A percentile compares a stretch with the other conserved stretches of the same genome.
phyloP scores from a whole-genome alignment of 2,797 vertebrate genomes.

The Octomys mimax region DNA sequence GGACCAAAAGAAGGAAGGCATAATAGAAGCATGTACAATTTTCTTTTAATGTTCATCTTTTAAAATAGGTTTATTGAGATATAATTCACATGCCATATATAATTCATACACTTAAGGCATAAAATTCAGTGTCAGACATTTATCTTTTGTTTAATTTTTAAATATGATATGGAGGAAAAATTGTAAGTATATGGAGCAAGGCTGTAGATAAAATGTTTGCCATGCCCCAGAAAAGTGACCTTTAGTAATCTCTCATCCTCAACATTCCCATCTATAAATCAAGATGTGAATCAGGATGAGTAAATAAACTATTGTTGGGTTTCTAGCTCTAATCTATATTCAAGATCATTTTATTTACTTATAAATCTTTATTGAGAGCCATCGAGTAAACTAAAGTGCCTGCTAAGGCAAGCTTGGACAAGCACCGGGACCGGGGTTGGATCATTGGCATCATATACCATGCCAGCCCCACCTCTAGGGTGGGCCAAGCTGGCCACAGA shows the following conservation, averaged over 20 bases:
- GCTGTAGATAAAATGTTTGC: not conserved
- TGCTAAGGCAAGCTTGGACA: no score
- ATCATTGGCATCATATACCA: no score
- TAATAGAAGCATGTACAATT: constrained; percentile 40
- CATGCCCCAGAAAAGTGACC: not conserved
- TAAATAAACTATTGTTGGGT: not conserved
- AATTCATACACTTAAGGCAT: not conserved
- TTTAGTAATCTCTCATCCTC: not conserved
- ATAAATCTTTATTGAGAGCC: not conserved
- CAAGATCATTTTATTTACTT: constrained; percentile 40
- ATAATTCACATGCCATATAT: not conserved
- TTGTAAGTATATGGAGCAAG: not conserved
- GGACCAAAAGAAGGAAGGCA: not conserved
- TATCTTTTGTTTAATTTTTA: not conserved
- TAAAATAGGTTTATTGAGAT: constrained; percentile 2
- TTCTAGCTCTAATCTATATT: not conserved
- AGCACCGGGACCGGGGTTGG: no score
- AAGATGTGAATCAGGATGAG: not conserved
- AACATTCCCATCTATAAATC: not conserved
- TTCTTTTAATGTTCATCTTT: not conserved
- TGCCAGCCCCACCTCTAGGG: no score
- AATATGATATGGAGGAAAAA: not conserved
- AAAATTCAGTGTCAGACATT: not conserved
- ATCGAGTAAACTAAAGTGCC: no score
- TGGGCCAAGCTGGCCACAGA: no score